Evolutionary conservation across 2,113 vertebrate genomes (phyloP), one percentile per base, ranked within the genome.

Genomic region (Ondatra zibethicus): DNA sequence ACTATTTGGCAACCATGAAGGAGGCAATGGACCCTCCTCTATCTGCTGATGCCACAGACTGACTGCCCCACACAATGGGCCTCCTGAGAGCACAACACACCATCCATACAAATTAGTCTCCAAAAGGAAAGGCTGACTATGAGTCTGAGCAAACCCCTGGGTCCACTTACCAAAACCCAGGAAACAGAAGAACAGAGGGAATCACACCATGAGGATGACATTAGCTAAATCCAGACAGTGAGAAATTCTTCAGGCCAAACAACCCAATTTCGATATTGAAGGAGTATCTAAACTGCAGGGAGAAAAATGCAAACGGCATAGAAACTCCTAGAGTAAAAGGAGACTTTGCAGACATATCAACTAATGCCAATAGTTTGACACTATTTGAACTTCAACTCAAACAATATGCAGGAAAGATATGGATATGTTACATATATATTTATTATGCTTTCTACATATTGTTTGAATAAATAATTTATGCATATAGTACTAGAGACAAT

Each of bases 321-420:
- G 25, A 61, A 91, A 92, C 17, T 23, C 42, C 23, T 9, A 58
- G 8, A 27, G 14, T 65, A 36, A 52, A 25, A 70, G 86, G n/a
- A 47, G 21, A 58, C 2, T 87, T 88, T 52, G 68, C 3, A 66
- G 73, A 66, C 33, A 42, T 17, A 70, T 31, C 23, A 19, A 76
- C n/a, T 45, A 72, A 47, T 27, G 27, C 3, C 36, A 63, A 45
- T 1, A n/a, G 42, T 23, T 29, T 39, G n/a, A 17, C 47, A 6
- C 12, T 92, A 90, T 55, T 88, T 91, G 39, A 21, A 77, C 50
- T 5, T 78, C 42, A 94, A 91, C 14, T 75, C n/a, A 96, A 92
- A 75, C 1, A 36, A 87, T 93, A n/a, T 91, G 7, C 9, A 91
- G 4, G 11, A 90, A 94, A n/a, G n/a, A n/a, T 5, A 75, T 10